phyloP scores from a whole-genome alignment of 1,140 invertebrate genomes.

The Habropoda laboriosa region DNA sequence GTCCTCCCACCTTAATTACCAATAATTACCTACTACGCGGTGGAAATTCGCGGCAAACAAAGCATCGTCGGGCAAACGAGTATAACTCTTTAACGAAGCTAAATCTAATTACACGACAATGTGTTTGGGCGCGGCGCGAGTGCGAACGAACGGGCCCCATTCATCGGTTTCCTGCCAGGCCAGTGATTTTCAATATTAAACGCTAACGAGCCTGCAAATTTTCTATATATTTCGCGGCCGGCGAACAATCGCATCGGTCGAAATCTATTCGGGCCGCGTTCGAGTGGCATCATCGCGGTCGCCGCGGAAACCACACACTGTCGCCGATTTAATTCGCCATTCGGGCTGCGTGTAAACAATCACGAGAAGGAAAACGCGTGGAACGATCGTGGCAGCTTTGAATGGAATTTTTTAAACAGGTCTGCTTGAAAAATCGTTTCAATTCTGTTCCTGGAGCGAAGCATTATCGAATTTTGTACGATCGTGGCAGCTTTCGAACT shows the following conservation, averaged over 20 bases:
- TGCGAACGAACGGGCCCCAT: neutral
- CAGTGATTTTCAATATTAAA: conserved; percentile 26
- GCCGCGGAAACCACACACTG: conserved; percentile 24
- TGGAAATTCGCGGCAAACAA: neutral
- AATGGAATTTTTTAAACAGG: neutral
- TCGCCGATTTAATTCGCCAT: conserved; percentile 51
- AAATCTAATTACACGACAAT: conserved; percentile 15
- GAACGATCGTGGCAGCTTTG: neutral
- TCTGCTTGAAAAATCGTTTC: neutral
- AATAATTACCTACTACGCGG: neutral
- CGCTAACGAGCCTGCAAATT: conserved; percentile 23
- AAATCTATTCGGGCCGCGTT: conserved; percentile 2
- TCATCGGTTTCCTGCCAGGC: neutral
- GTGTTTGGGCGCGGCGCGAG: neutral
- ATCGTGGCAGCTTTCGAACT: neutral
- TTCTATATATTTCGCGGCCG: neutral
- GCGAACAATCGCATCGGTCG: neutral
- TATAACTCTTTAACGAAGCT: neutral
- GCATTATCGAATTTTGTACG: too few species aligned
- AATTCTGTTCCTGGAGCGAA: neutral
- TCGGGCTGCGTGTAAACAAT: conserved; percentile 44
- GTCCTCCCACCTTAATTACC: neutral
- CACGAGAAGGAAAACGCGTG: neutral
- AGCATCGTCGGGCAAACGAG: neutral
- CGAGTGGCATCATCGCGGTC: conserved; percentile 37